These are phyloP conservation scores for Emydura subglobosa DNA, from an alignment of 2,113 vertebrate genomes.

Conservation along the genomic window DNA sequence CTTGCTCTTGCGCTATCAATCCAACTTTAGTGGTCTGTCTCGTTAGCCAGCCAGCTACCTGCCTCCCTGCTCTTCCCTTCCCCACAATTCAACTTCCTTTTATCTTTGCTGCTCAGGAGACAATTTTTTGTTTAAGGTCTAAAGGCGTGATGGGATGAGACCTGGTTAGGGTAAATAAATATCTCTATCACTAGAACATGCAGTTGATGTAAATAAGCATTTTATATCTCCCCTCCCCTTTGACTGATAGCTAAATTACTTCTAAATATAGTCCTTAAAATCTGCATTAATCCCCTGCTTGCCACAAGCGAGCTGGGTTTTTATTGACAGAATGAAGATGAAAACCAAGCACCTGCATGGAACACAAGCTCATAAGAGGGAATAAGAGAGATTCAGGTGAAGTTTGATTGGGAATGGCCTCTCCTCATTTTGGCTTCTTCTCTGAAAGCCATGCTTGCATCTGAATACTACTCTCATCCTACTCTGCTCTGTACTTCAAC, in stretches of 20 bases:
- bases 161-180: slow-evolving; percentile 72
- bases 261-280: slow-evolving; percentile 83
- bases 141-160: slow-evolving; percentile 31
- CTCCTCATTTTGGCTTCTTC: slow-evolving; percentile 6
- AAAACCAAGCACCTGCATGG: slow-evolving; percentile 77
- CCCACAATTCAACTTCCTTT: not conserved
- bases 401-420: slow-evolving; percentile 29
- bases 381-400: slow-evolving; percentile 39
- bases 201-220: slow-evolving; percentile 82
- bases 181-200: slow-evolving; percentile 77
- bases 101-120: not conserved
- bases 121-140: not conserved
- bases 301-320: slow-evolving; percentile 71
- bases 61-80: not conserved
- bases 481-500: not conserved
- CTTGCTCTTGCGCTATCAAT: not conserved
- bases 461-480: not conserved
- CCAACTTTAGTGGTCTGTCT: not conserved
- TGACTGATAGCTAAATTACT: slow-evolving; percentile 85
- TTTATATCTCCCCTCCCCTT: slow-evolving; percentile 76
- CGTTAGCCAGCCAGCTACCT: not conserved
- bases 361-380: slow-evolving; percentile 60
- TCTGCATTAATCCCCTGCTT: slow-evolving; percentile 84
- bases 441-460: not conserved
- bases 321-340: slow-evolving; percentile 79